Percentiles rank a stretch among this genome's conserved stretches.
Evolutionary conservation across 2,888 invertebrate species (phyloP).

Genomic region (Beris chalybata): DNA sequence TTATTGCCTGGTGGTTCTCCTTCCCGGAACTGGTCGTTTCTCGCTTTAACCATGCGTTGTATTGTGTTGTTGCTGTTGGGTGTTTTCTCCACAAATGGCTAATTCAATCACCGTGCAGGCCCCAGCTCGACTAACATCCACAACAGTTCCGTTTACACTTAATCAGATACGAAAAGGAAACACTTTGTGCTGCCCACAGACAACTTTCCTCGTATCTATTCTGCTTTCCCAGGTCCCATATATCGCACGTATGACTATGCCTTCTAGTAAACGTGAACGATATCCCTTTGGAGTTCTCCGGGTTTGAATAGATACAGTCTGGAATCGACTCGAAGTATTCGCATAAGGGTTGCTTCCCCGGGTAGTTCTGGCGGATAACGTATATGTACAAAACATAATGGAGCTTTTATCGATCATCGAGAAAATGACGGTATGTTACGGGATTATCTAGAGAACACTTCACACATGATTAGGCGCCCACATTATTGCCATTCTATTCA

Average conservation of each 20-base stretch:
- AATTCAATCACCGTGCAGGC: conserved; percentile 49
- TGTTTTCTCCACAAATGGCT: conserved; percentile 47
- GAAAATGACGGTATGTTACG: conserved; percentile 34
- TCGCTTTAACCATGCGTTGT: not conserved
- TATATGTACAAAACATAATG: conserved; percentile 25
- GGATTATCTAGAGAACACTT: conserved; percentile 38
- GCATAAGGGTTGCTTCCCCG: conserved; percentile 21
- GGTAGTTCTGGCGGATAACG: conserved; percentile 17
- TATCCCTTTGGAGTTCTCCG: too few relatives aligned
- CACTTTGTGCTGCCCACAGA: conserved; percentile 44
- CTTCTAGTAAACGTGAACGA: too few relatives aligned
- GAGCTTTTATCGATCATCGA: conserved; percentile 39
- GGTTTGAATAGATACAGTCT: conserved; percentile 1
- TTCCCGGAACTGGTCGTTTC: conserved; percentile 11
- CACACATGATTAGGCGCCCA: conserved; percentile 37
- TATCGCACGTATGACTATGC: too few relatives aligned
- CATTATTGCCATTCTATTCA: conserved; percentile 21
- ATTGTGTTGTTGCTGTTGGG: conserved; percentile 12
- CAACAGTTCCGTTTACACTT: conserved; percentile 45
- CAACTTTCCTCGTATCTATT: conserved; percentile 29
- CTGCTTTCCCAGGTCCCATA: not conserved
- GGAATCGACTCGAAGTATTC: conserved; percentile 25
- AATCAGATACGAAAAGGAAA: conserved; percentile 44
- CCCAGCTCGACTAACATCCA: conserved; percentile 5
- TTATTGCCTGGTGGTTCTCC: conserved; percentile 7